These are phyloP conservation scores for Goniozus legneri DNA, from an alignment of 1,140 invertebrate species.

Conservation along the genomic window DNA sequence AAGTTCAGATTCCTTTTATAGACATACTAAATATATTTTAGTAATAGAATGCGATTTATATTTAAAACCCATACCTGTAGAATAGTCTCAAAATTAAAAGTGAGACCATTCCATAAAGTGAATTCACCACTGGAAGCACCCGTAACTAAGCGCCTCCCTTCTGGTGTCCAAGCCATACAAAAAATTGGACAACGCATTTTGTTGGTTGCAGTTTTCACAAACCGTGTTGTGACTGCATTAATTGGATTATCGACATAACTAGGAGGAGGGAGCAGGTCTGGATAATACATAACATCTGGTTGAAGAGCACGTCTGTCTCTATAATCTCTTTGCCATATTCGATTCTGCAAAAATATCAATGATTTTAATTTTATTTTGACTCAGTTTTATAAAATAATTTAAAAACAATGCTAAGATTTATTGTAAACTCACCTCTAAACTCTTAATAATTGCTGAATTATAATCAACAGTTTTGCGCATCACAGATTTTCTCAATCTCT, in stretches of 20 bases:
- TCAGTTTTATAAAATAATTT: neutral
- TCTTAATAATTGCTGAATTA: conserved; percentile 92
- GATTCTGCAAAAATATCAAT: conserved; percentile 59
- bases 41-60: neutral
- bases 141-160: conserved; percentile 94
- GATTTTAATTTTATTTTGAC: no score
- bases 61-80: conserved; percentile 70
- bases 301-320: conserved; percentile 82
- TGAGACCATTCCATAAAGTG: conserved; percentile 98
- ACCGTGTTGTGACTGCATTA: conserved; percentile 93
- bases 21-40: conserved; percentile 3
- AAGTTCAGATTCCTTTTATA: no score
- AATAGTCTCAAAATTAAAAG: conserved; percentile 99
- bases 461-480: conserved; percentile 98
- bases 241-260: conserved; percentile 91
- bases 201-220: conserved; percentile 98
- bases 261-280: conserved; percentile 82
- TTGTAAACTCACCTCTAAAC: conserved; percentile 72
- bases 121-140: conserved; percentile 99
- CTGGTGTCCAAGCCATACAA: conserved; percentile 98
- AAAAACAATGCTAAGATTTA: conserved; percentile 2
- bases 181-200: conserved; percentile 99
- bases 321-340: conserved; percentile 91
- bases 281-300: conserved; percentile 88
- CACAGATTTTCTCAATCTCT: conserved; percentile 90